Base-by-base conservation (phyloP, 2,113 vertebrate genomes). In the Callocephalon fimbriatum region DNA sequence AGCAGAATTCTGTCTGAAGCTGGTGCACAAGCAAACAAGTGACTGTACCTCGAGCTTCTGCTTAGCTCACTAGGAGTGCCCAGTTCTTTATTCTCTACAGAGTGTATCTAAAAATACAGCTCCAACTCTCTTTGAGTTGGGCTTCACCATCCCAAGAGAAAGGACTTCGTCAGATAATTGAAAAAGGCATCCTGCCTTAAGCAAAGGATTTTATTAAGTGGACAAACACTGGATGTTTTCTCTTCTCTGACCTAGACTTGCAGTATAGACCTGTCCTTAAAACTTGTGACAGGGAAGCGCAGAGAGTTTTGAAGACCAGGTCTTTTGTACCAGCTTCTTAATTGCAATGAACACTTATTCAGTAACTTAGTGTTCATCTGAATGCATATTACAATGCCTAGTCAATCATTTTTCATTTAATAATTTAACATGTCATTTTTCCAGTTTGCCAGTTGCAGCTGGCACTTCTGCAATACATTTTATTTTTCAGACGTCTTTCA, bases 371-470 rank as follows among this genome's bases (percentile, higher is more conserved):
- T 47, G 47, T 86, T 92, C 50, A 67, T 75, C 65, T 90, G 65
- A 93, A 95, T 86, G 63, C 50, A 10, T 67, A 50, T 76, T 76
- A 72, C 35, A 84, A 56, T 47, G 48, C 40, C 54, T 20, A 92
- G 47, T 80, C 72, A 70, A 63, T 86, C 15, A 86, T 80, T 91
- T 96, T 83, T 84, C 77, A 86, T 84, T 95, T 84, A 84, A 89
- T 88, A 72, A 91, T 92, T 88, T 78, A 93, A 61, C 23, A 15
- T 87, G 63, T 81, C 27, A 9, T 90, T 95, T 96, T 88, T 93
- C 56, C 68, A 20, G 15, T 81, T 93, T 84, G 59, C 65, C 59
- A 74, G 61, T 92, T 93, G 68, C 92, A 93, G 68, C 95, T 95
- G 86, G 88, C 72, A 75, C 25, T 92, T 94, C 56, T 87, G 92